A percentile compares a stretch with the other conserved stretches of the same genome.
Conservation (phyloP, 2,113 vertebrate genomes). For the Patagioenas fasciata region DNA sequence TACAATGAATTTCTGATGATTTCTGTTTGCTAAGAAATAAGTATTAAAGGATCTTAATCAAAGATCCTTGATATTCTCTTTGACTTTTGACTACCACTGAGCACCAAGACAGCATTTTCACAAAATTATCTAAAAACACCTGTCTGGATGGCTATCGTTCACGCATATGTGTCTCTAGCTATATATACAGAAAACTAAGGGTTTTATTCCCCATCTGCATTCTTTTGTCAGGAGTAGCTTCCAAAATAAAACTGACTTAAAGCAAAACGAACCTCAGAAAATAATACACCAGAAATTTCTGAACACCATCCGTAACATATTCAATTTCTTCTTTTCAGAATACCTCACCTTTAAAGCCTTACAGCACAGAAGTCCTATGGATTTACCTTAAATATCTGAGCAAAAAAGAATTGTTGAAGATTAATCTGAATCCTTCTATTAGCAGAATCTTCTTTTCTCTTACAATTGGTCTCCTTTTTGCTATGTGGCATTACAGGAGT, state of each 20-base stretch:
- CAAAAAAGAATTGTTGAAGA: background rate
- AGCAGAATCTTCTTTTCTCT: background rate
- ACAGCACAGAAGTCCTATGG: background rate
- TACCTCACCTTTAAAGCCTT: background rate
- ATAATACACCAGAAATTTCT: background rate
- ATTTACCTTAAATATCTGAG: background rate
- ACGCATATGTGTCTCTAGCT: background rate
- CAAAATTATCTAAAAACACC: background rate
- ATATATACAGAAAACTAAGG: no score
- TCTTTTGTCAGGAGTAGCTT: background rate
- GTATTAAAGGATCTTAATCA: background rate
- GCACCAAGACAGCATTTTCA: background rate
- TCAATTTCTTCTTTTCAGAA: background rate
- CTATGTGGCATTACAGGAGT: background rate
- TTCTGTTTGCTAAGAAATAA: background rate
- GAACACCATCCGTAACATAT: background rate
- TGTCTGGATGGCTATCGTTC: background rate
- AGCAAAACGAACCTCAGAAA: background rate
- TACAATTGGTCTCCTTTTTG: background rate
- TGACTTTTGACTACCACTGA: background rate
- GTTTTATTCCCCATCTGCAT: background rate
- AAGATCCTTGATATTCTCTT: background rate
- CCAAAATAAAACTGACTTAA: background rate
- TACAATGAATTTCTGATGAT: background rate
- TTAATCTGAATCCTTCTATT: background rate